Evolutionary conservation across 53 echinoderm and acorn worm species (phyloP).

Genomic region (Temnopleurus reevesii): DNA sequence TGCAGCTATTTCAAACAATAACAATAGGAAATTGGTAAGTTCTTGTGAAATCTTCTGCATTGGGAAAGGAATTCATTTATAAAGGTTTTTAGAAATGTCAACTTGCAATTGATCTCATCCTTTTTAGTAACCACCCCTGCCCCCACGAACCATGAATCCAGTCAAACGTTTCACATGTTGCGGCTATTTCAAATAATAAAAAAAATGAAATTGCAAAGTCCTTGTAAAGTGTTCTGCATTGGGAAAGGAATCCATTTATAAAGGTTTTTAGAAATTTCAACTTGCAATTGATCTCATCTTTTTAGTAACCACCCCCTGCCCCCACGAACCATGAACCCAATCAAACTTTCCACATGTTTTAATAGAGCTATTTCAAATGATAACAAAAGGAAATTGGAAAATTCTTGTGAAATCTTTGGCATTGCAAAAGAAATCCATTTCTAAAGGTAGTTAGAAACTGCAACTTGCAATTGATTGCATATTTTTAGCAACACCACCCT

Average conservation of each 20-base stretch:
- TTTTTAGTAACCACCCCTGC: too few species aligned
- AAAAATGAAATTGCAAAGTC: not conserved
- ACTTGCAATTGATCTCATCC: too few species aligned
- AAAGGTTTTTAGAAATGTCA: too few species aligned
- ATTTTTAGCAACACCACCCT: too few species aligned
- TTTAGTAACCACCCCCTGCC: too few species aligned
- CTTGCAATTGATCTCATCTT: too few species aligned
- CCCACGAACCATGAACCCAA: conserved; percentile 9
- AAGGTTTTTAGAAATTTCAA: too few species aligned
- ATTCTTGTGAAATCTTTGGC: not conserved
- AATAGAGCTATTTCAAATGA: too few species aligned
- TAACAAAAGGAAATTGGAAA: too few species aligned
- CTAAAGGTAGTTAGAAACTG: too few species aligned
- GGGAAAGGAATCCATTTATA: not conserved
- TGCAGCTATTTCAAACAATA: not conserved
- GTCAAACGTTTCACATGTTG: not conserved
- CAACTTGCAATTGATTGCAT: too few species aligned
- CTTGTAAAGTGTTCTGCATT: not conserved
- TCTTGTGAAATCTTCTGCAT: not conserved
- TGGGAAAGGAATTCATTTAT: not conserved
- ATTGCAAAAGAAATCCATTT: not conserved
- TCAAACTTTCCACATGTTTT: conserved; percentile 23
- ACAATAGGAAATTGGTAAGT: not conserved
- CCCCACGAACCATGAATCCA: conserved; percentile 20
- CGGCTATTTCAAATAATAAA: not conserved